Percentiles rank a stretch among this genome's conserved stretches.
phyloP scores from a whole-genome alignment of 2,113 vertebrate species.

The Brienomyrus brachyistius region DNA sequence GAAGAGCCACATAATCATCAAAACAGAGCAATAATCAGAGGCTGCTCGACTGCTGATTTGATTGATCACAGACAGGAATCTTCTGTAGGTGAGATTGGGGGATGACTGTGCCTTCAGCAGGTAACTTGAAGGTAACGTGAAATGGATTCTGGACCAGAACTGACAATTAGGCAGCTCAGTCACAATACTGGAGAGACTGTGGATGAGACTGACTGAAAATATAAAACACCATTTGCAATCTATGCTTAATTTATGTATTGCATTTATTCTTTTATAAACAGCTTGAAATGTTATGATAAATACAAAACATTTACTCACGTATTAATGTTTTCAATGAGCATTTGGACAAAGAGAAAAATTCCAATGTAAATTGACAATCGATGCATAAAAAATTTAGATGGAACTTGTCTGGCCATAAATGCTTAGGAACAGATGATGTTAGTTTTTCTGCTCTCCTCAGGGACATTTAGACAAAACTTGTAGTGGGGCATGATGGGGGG shows the following conservation, averaged over 20 bases:
- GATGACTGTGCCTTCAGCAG: neutral
- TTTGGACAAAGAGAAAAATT: neutral
- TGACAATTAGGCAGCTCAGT: neutral
- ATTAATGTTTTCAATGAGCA: neutral
- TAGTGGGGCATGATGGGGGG: neutral
- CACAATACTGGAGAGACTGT: neutral
- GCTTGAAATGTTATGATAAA: neutral
- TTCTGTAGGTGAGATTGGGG: neutral
- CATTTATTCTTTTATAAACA: neutral
- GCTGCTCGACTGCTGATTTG: neutral
- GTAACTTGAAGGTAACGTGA: neutral
- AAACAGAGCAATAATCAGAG: neutral
- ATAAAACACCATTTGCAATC: neutral
- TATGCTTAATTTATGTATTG: neutral
- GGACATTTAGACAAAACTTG: neutral
- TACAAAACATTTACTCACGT: neutral
- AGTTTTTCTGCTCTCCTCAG: neutral
- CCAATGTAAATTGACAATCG: neutral
- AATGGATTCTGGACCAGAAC: neutral
- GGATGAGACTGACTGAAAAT: neutral
- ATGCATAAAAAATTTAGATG: neutral
- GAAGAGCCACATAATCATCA: neutral
- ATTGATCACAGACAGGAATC: neutral
- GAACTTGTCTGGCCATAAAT: neutral
- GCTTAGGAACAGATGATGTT: neutral